Percentiles rank a stretch among this genome's conserved stretches.
phyloP scores from a whole-genome alignment of 2,888 invertebrate genomes.

The Ecliptopera silaceata region DNA sequence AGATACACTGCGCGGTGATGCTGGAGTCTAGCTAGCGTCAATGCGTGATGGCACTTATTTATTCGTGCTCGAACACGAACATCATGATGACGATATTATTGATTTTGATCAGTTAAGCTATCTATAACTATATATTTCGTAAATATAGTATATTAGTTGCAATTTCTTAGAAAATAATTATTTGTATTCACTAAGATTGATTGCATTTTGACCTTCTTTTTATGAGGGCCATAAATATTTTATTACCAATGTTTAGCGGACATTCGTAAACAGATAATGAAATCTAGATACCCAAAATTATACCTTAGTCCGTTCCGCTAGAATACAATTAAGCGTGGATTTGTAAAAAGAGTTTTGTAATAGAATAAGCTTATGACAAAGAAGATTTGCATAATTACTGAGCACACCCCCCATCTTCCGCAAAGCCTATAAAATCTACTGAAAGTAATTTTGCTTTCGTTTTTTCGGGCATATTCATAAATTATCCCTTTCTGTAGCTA shows the following conservation, averaged over 20 bases:
- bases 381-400: conserved; percentile 53
- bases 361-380: conserved; percentile 50
- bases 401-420: conserved; percentile 39
- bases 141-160: too few relatives aligned
- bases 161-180: too few relatives aligned
- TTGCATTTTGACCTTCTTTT: too few relatives aligned
- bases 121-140: too few relatives aligned
- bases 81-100: too few relatives aligned
- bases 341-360: conserved; percentile 43
- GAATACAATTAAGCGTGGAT: conserved; percentile 28
- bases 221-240: too few relatives aligned
- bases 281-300: conserved; percentile 18
- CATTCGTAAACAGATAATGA: conserved; percentile 1
- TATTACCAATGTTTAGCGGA: background rate
- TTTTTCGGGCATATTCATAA: conserved; percentile 25
- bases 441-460: conserved; percentile 31
- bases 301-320: conserved; percentile 25
- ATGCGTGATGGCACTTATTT: too few relatives aligned
- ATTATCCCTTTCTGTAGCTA: conserved; percentile 18
- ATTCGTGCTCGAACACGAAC: too few relatives aligned
- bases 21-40: too few relatives aligned
- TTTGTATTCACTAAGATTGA: too few relatives aligned
- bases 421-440: conserved; percentile 39
- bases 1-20: too few relatives aligned
- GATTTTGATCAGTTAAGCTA: too few relatives aligned